Evolutionary conservation across 2,888 invertebrate genomes (phyloP), one percentile per base, ranked within the genome.

Genomic region (Polylopha cassiicola): DNA sequence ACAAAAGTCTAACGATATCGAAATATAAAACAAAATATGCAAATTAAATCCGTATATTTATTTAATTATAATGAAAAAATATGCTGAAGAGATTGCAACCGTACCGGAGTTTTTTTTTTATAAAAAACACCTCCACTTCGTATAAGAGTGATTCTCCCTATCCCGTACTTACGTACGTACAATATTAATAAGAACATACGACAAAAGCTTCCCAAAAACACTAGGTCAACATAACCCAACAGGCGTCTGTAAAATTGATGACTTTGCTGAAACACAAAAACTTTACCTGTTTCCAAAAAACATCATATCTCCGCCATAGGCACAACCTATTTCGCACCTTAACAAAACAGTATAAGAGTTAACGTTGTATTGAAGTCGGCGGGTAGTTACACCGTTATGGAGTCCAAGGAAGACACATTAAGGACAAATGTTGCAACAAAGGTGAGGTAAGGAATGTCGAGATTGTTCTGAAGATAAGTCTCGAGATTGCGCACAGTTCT

Each of bases 371-470:
- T 26, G 22, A 10, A 9, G 4, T 15, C 17, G 8, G 6, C 14
- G 7, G n/a, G 3, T 17, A 29, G 5, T 26, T 28, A 24, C 1
- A 16, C 7, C 18, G 7, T 20, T 21, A 27, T 11, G 5, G 5
- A 26, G 33, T 20, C 16, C 2, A 10, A 15, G 7, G 6, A 10
- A 11, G 17, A 28, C 54, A 57, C 68, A 74, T 77, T 73, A 69
- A 64, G 63, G 58, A 65, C 76, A 75, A 61, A 58, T 75, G 77
- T 65, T 72, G 62, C 68, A 47, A 53, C 52, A 65, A 70, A 77
- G 76, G 77, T 77, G 73, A 64, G 68, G 73, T 53, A 53, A 59
- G 55, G 53, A 57, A 65, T 59, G 62, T 55, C 52, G 57, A 66
- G 72, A 69, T 73, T 68, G 67, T 66, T 66, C 62, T 59, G 44